Base-by-base conservation (phyloP, 2,113 vertebrate genomes). In the Colossoma macropomum region DNA sequence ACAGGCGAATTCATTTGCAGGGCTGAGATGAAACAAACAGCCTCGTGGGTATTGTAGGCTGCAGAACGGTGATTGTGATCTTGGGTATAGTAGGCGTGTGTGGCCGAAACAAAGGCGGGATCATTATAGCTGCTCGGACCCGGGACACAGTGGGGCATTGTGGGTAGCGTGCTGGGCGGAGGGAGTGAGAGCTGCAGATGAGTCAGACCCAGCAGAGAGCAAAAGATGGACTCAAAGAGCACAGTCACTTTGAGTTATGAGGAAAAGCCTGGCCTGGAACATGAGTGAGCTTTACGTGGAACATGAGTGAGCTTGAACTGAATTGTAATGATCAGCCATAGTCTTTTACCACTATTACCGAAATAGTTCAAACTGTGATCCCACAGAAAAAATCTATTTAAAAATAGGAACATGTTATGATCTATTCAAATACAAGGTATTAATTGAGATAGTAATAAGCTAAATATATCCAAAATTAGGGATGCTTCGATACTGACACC, bases 201-300 rank as follows among this genome's bases (percentile, higher is more conserved):
- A 92, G 84, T 88, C 91, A 91, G 83, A 76, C 50, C 84, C 91
- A 91, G 88, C 91, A 82, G 86, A 90, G 91, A 89, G 86, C 86
- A 85, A 81, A 82, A 74, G 48, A 71, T 45, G 27, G 27, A 69
- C 65, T 77, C 74, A 77, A 62, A 77, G 68, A 34, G 45, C 16
- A 41, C 27, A 81, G n/a, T 23, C 16, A 54, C 62, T 81, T 79
- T 75, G 77, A 80, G 32, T 75, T 82, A 59, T 28, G 48, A 69
- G 62, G 66, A 45, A 59, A 59, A 59, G 25, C 5, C 6, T 28
- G 38, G n/a, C 27, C 28, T 54, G 59, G 28, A 74, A 54, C 80
- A 74, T 62, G 41, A 63, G 54, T 12, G 25, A 60, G 45, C 68
- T 71, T 80, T 28, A 71, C 52, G 16, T 66, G 11, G 28, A 52